A percentile compares a stretch with the other conserved stretches of the same genome.
These are phyloP conservation scores for Mamestra configurata DNA, from an alignment of 1,140 invertebrate genomes.

Conservation along the genomic window DNA sequence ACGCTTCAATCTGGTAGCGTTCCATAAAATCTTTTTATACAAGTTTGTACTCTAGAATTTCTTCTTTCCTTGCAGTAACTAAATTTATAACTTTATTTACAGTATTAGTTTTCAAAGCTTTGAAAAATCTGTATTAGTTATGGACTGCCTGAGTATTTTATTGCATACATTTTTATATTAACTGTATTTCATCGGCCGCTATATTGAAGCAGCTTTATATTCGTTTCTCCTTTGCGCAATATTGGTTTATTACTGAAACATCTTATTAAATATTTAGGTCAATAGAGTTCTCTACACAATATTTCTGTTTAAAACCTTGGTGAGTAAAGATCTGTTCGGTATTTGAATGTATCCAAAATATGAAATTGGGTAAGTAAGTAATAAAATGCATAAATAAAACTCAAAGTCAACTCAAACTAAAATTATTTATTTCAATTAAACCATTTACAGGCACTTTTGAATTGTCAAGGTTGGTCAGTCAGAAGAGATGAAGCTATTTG, in stretches of 20 bases:
- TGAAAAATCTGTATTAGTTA: constrained; percentile 30
- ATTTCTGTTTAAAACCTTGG: too few species aligned
- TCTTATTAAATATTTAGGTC: too few species aligned
- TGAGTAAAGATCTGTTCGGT: too few species aligned
- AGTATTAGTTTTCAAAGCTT: constrained; percentile 32
- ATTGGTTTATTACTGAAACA: too few species aligned
- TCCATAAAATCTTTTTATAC: constrained; percentile 39
- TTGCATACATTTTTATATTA: constrained; percentile 12
- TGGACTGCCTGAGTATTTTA: constrained; percentile 13
- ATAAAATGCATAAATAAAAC: too few species aligned
- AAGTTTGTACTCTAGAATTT: constrained; percentile 38
- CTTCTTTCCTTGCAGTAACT: constrained; percentile 23
- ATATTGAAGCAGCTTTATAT: neutral
- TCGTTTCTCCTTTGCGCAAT: neutral
- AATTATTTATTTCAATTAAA: too few species aligned
- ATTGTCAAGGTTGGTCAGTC: too few species aligned
- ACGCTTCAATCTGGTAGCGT: constrained; percentile 35
- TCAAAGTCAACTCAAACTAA: too few species aligned
- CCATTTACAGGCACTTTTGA: too few species aligned
- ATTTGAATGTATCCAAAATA: too few species aligned
- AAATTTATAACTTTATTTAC: constrained; percentile 28
- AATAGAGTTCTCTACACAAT: neutral
- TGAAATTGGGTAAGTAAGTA: too few species aligned
- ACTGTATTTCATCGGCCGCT: neutral
- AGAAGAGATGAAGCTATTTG: too few species aligned